Percentiles rank a stretch among this genome's conserved stretches.
phyloP scores from a whole-genome alignment of 2,888 invertebrate genomes.

The Cistogaster globosa region DNA sequence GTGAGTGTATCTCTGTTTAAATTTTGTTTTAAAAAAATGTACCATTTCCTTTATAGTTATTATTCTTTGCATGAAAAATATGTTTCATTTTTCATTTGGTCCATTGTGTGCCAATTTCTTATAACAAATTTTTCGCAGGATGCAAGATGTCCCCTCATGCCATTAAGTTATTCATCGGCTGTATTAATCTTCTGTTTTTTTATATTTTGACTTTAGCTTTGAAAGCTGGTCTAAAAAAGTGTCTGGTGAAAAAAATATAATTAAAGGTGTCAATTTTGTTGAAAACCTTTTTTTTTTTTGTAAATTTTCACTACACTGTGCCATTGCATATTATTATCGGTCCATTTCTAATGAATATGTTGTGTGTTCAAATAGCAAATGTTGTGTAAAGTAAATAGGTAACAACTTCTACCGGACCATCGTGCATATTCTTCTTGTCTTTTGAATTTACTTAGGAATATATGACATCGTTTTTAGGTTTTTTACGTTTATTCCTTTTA shows the following conservation, averaged over 20 bases:
- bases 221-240: neutral
- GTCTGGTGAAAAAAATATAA: neutral
- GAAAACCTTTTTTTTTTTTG: neutral
- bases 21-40: neutral
- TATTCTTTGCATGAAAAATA: slow-evolving; percentile 56
- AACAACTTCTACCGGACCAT: slow-evolving; percentile 21
- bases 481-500: slow-evolving; percentile 18
- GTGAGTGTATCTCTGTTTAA: neutral
- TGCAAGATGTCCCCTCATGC: no score
- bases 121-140: no score
- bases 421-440: slow-evolving; percentile 22
- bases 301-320: neutral
- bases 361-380: neutral
- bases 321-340: slow-evolving; percentile 7
- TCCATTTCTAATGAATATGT: slow-evolving; percentile 1
- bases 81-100: slow-evolving; percentile 55
- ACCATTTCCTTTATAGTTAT: slow-evolving; percentile 33
- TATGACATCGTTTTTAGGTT: slow-evolving; percentile 15
- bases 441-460: slow-evolving; percentile 51
- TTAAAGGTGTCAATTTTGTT: neutral
- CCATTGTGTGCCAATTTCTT: slow-evolving; percentile 28
- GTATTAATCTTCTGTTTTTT: no score
- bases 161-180: no score
- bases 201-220: neutral
- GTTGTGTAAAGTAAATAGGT: neutral